A percentile compares a stretch with the other conserved stretches of the same genome.
Evolutionary conservation across 1,140 invertebrate species (phyloP).

Genomic region (Laupala kohalensis): DNA sequence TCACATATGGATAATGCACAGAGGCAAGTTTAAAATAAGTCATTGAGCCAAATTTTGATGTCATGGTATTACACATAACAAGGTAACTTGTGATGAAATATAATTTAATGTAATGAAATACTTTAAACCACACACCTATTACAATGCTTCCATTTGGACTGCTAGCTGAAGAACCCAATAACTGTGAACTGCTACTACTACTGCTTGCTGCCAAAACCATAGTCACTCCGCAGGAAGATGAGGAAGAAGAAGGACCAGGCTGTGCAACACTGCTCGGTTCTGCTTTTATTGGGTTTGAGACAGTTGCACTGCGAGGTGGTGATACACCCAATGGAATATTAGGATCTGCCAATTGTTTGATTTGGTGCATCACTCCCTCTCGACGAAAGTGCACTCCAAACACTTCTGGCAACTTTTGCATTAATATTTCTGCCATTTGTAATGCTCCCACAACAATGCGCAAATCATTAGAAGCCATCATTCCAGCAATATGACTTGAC

Average conservation of each 20-base stretch:
- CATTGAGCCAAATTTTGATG: no score
- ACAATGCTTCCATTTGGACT: constrained; percentile 10
- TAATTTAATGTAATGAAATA: no score
- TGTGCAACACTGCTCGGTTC: constrained; percentile 3
- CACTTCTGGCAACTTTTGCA: constrained; percentile 88
- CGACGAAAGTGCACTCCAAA: constrained; percentile 89
- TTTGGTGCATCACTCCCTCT: constrained; percentile 89
- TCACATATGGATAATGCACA: no score
- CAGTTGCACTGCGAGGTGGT: constrained; percentile 33
- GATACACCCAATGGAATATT: constrained; percentile 45
- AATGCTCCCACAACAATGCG: constrained; percentile 93
- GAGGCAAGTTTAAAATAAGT: no score
- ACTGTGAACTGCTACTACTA: not conserved
- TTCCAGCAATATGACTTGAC: constrained; percentile 92
- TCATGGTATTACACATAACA: no score
- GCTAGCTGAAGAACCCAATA: not conserved
- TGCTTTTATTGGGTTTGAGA: not conserved
- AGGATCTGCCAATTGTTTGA: constrained; percentile 61
- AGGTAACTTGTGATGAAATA: no score
- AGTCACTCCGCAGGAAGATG: constrained; percentile 3
- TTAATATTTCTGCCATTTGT: constrained; percentile 91
- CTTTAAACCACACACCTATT: not conserved
- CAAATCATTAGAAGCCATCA: constrained; percentile 91
- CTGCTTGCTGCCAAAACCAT: not conserved
- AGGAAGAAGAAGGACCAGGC: constrained; percentile 1